phyloP scores from a whole-genome alignment of 2,113 vertebrate species.

The Lepus timidus region DNA sequence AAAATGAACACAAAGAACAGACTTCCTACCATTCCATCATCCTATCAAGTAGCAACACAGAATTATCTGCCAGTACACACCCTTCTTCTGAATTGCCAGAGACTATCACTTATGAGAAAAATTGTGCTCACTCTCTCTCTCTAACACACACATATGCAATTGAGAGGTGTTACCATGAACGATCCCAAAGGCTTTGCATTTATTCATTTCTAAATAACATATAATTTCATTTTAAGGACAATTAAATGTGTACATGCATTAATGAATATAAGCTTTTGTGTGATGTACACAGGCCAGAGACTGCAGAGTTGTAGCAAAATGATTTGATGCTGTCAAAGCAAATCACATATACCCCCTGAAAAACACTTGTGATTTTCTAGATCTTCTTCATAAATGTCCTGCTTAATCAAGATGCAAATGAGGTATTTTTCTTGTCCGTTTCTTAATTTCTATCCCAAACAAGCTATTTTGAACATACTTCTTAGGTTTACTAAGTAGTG shows the following conservation, averaged over 20 bases:
- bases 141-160: neutral
- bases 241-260: constrained; percentile 64
- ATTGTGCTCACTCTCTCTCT: neutral
- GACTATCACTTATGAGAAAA: neutral
- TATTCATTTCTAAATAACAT: constrained; percentile 67
- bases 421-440: constrained; percentile 13
- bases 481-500: neutral
- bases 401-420: neutral
- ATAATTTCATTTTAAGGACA: constrained; percentile 71
- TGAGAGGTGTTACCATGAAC: constrained; percentile 49
- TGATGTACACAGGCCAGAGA: constrained; percentile 36
- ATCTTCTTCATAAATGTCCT: constrained; percentile 39
- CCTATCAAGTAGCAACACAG: neutral
- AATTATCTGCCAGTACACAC: neutral
- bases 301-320: constrained; percentile 22
- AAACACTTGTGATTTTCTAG: constrained; percentile 31
- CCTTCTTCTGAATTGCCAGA: neutral
- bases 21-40: neutral
- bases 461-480: constrained; percentile 19
- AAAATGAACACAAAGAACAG: neutral
- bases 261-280: constrained; percentile 18
- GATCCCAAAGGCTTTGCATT: constrained; percentile 53
- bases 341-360: neutral
- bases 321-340: neutral
- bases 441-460: constrained; percentile 31